Base-by-base conservation (phyloP, 2,113 vertebrate species). In the Scortum barcoo region DNA sequence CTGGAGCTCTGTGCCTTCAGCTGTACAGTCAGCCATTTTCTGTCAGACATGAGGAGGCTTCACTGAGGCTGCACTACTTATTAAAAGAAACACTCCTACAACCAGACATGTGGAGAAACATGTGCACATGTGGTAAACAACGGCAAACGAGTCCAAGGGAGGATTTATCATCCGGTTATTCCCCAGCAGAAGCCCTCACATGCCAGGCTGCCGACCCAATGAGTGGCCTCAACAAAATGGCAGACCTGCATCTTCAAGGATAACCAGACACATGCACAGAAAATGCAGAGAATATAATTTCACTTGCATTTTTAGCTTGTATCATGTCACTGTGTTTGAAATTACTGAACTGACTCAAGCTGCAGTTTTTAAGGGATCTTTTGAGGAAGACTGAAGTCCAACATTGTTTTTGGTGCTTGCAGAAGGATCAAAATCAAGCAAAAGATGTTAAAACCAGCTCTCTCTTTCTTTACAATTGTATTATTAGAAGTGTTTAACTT, bases 1-100 rank as follows among this genome's bases (percentile, higher is more conserved):
- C 51, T 85, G 61, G 20, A 78, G 62, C 77, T 79, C 86, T 42
- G 42, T 65, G 86, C 71, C 81, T 87, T 86, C 68, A 81, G 83
- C 74, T 81, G 24, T 58, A 76, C 75, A 80, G 76, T 86, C 87
- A 83, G 90, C 88, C 90, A 89, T 89, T 89, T 91, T 88, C 78
- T 91, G 74, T 78, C 84, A 65, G 78, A 80, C 72, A 83, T 42
- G 79, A 74, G 68, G 81, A 84, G 38, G 56, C 73, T 77, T 77
- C 68, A 81, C 76, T 56, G 80, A 78, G 65, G 36, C 83, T 74
- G 74, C 71, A 28, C 61, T 68, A 66, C 61, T 60, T 16, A 13
- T 62, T 1, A 76, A 60, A 40, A 9, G n/a, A 42, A 48, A 16
- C 33, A 40, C 36, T 14, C 22, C 22, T 11, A 70, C 36, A 28